Percentiles rank a stretch among this genome's conserved stretches.
These are phyloP conservation scores for Dorcus hopei DNA, from an alignment of 2,888 invertebrate genomes.

Conservation along the genomic window DNA sequence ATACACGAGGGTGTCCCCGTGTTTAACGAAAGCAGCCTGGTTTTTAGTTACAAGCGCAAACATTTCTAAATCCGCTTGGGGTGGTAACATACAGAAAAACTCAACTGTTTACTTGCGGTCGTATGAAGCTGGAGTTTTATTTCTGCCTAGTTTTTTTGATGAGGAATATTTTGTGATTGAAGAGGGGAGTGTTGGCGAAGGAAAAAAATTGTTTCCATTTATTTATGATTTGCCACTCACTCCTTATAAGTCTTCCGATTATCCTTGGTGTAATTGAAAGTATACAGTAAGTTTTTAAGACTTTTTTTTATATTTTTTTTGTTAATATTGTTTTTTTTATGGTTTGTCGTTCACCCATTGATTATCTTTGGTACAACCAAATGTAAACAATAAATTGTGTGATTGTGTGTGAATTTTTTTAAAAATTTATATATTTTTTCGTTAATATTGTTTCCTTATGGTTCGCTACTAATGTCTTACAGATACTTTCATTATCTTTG, in stretches of 20 bases:
- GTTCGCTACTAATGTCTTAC: no score
- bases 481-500: no score
- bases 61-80: conserved; percentile 97
- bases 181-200: conserved; percentile 30
- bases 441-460: no score
- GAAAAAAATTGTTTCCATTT: conserved; percentile 56
- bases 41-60: conserved; percentile 91
- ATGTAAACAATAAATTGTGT: background rate
- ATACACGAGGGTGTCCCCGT: conserved; percentile 74
- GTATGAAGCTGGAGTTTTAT: conserved; percentile 76
- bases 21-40: conserved; percentile 68
- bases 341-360: no score
- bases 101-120: conserved; percentile 69
- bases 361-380: background rate
- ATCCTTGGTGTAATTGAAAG: conserved; percentile 55
- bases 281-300: no score
- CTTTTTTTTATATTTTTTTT: background rate
- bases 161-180: conserved; percentile 51
- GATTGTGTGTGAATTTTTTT: no score
- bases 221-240: conserved; percentile 81
- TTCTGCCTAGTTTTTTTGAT: conserved; percentile 80
- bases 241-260: conserved; percentile 66
- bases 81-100: conserved; percentile 63
- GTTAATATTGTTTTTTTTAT: background rate
- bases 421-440: no score